phyloP scores from a whole-genome alignment of 37 sponge, comb jelly and placozoan genomes.

The Crambe crambe region DNA sequence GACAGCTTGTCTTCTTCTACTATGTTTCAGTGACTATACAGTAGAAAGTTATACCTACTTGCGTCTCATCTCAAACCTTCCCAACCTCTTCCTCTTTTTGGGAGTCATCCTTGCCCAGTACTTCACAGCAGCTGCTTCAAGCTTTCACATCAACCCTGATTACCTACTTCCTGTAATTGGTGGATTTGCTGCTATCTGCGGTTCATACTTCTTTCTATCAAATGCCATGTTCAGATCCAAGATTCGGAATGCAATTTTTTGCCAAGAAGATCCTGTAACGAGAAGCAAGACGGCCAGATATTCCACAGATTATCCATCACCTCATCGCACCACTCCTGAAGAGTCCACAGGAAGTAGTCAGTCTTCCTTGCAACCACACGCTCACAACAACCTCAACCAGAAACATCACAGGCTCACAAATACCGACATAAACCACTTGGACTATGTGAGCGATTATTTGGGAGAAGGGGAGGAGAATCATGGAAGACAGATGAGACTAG shows the following conservation, averaged over 20 bases:
- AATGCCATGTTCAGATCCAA: slow-evolving; percentile 11
- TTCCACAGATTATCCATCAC: background rate
- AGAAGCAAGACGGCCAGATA: background rate
- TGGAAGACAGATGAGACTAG: background rate
- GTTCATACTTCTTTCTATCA: slow-evolving; percentile 10
- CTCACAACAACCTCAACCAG: background rate
- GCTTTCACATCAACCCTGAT: background rate
- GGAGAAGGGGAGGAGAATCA: background rate
- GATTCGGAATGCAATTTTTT: slow-evolving; percentile 12
- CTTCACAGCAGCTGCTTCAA: slow-evolving; percentile 13
- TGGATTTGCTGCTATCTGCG: background rate
- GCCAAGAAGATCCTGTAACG: slow-evolving; percentile 16
- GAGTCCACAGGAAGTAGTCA: background rate
- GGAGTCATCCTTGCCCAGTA: background rate
- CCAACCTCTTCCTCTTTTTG: slow-evolving; percentile 1
- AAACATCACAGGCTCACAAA: background rate
- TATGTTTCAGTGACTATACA: slow-evolving; percentile 37
- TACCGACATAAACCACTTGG: background rate
- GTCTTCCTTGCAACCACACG: background rate
- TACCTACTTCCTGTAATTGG: background rate
- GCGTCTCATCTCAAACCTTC: background rate
- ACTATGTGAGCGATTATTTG: slow-evolving; percentile 33
- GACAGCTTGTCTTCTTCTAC: background rate
- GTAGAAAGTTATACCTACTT: background rate
- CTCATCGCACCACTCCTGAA: background rate